Evolutionary conservation across 2,113 vertebrate genomes (phyloP).

Genomic region (Nycticebus coucang): DNA sequence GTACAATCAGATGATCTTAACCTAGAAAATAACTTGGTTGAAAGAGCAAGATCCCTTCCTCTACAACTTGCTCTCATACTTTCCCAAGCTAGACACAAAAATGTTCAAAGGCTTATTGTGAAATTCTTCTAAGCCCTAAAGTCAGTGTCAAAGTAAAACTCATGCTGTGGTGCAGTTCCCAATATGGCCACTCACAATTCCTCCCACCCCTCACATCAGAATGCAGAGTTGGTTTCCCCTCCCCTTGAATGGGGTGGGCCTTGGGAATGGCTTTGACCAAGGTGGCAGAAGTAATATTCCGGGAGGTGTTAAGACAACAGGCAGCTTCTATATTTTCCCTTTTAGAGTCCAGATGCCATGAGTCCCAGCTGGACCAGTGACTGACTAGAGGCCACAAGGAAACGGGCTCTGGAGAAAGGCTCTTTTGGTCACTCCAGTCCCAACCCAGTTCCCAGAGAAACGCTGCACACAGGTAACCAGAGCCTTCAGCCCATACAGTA

Average conservation of each 20-base stretch:
- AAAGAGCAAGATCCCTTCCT: constrained; percentile 46
- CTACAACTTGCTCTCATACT: constrained; percentile 42
- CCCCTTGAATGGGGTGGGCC: neutral
- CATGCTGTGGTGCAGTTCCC: neutral
- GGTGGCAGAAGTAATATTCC: neutral
- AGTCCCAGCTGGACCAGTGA: neutral
- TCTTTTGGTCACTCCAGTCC: neutral
- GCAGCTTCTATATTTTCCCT: neutral
- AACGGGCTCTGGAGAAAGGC: neutral
- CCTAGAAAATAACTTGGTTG: constrained; percentile 51
- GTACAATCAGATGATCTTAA: constrained; percentile 27
- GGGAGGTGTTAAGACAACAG: neutral
- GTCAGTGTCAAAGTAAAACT: constrained; percentile 46
- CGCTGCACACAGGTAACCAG: neutral
- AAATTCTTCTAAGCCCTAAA: constrained; percentile 53
- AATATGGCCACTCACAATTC: neutral
- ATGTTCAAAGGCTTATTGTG: constrained; percentile 51
- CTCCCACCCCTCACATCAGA: neutral
- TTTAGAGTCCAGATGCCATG: neutral
- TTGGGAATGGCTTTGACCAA: neutral
- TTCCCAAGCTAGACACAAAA: constrained; percentile 57
- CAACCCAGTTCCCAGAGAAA: neutral
- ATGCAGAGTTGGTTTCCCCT: neutral
- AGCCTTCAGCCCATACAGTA: neutral
- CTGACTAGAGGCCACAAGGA: neutral